Evolutionary conservation across 2,113 vertebrate genomes (phyloP), one percentile per base, ranked within the genome.

Genomic region (Pomatorhinus ruficollis): DNA sequence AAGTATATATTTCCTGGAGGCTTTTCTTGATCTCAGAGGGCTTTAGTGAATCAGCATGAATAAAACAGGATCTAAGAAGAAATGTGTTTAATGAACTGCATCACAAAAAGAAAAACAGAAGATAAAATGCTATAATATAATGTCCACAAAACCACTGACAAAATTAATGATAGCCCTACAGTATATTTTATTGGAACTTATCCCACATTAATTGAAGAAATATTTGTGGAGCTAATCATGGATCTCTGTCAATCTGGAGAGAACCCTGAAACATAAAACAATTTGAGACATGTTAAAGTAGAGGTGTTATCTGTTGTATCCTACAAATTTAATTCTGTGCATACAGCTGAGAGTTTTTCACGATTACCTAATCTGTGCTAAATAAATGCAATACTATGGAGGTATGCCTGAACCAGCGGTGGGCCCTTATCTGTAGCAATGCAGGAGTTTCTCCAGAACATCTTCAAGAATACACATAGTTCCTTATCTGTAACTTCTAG

Each of bases 1-100:
- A 54, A 44, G 42, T 18, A 59, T 83, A n/a, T 77, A 85, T 52
- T 56, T 45, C 63, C 85, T 80, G 52, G 18, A 77, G 81, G 66
- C 33, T 94, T 97, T 94, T 97, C 39, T 86, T 23, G 14, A 45
- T 86, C 40, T 97, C 88, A 72, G 35, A 89, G 65, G 30, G 39
- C 14, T 94, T 96, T 82, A 93, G 61, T 90, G 80, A 97, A 87
- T 68, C 61, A 88, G 47, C 84, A 92, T 85, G 79, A 92, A 96
- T 86, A 63, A 8, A 50, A 11, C 22, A 94, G 76, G 78, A 84
- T 63, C 39, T 71, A 47, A 92, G 68, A 90, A 97, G 64, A 93
- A 92, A 95, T 80, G 28, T 78, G 16, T n/a, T 95, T 94, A 93
- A 94, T 94, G 91, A 96, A 68, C 59, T 92, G 14, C 25, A 68